phyloP scores from a whole-genome alignment of 2,113 vertebrate genomes.

The Chrysemys picta region DNA sequence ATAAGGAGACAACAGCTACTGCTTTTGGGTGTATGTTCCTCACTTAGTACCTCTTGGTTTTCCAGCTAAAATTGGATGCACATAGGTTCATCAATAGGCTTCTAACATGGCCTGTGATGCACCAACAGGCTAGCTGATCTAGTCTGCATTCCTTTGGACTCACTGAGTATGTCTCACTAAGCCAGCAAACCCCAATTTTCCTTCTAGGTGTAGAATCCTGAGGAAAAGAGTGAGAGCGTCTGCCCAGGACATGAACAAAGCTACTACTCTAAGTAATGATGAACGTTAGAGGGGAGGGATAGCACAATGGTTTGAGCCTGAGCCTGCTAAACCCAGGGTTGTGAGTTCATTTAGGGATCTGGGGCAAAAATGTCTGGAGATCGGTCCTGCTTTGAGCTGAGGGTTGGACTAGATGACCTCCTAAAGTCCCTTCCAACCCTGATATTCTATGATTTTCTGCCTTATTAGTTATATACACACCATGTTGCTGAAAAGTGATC shows the following conservation, averaged over 20 bases:
- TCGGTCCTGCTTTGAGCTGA: no score
- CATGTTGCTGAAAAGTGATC: neutral
- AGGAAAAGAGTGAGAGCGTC: neutral
- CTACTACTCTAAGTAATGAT: neutral
- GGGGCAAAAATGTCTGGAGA: no score
- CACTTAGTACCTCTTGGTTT: neutral
- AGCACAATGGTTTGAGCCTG: no score
- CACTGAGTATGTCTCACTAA: neutral
- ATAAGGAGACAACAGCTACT: neutral
- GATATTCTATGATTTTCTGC: neutral
- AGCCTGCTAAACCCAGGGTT: no score
- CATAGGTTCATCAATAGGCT: neutral
- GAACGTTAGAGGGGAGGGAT: neutral
- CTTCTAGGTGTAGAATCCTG: neutral
- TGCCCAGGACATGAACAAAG: neutral
- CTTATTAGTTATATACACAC: neutral
- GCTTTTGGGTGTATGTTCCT: neutral
- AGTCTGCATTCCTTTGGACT: neutral
- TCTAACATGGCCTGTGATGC: neutral
- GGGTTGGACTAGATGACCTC: no score
- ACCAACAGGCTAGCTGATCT: neutral
- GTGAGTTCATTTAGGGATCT: no score
- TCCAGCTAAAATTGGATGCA: neutral
- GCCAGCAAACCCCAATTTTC: neutral
- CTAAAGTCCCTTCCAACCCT: no score